Base-by-base conservation (phyloP, 2,113 vertebrate genomes). In the Microtus richardsoni region DNA sequence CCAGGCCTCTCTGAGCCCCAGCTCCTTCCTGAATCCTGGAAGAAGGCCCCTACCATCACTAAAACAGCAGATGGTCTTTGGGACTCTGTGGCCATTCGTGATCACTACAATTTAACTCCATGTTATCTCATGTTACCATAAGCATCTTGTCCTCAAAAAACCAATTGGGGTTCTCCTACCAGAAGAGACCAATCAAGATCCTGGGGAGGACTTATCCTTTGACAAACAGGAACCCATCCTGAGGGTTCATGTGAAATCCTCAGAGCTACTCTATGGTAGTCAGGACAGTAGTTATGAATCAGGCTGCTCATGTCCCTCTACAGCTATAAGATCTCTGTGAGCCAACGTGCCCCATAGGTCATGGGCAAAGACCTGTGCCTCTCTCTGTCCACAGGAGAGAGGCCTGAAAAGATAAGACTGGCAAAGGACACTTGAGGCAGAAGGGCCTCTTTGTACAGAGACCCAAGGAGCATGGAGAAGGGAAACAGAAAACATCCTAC, bases 121-220 rank as follows among this genome's bases (percentile, higher is more conserved):
- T 2, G 3, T 0, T 7, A 4, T 9, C n/a, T 12, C 36, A 1
- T n/a, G 16, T 21, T 33, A 12, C 22, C 0, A 3, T 24, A 24
- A 71, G 28, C 2, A 19, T 52, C 26, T 26, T 16, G 7, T 7
- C 41, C 71, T 66, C 5, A 19, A 5, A 36, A 62, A n/a, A 33
- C 14, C 11, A 2, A 17, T 4, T 19, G 4, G 39, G 16, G 16
- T n/a, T 49, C 21, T 33, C 26, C 33, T 11, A 19, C 9, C 8
- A 28, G 77, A 33, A n/a, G 11, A 28, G 28, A 75, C 39, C 14
- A 7, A 28, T 16, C 58, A 62, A 5, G 19, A 9, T 24, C 52
- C 1, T 30, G 26, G 68, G n/a, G 2, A 41, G 33, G 7, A 0
- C 4, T 26, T 64, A 39, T n/a, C 22, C 19, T 28, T 44, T 2